These are phyloP conservation scores for Diadromus collaris DNA, from an alignment of 2,888 invertebrate species.

Conservation along the genomic window DNA sequence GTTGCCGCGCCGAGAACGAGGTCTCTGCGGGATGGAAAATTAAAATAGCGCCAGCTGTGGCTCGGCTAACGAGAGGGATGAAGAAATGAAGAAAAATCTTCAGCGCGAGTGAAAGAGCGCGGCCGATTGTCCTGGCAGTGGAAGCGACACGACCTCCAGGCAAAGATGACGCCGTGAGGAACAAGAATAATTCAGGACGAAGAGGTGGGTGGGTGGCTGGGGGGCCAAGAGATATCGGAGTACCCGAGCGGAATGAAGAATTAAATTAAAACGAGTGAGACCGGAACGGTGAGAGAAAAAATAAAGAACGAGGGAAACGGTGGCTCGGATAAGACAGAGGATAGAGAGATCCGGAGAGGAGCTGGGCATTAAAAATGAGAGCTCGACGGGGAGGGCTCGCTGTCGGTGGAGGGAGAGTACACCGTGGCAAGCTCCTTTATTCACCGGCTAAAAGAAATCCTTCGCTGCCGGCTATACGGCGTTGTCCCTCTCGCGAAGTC, in stretches of 20 bases:
- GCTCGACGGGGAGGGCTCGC: slow-evolving; percentile 17
- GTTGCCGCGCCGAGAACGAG: background rate
- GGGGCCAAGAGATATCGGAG: background rate
- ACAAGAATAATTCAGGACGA: slow-evolving; percentile 23
- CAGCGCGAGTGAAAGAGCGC: slow-evolving; percentile 16
- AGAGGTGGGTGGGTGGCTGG: background rate
- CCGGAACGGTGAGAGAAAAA: slow-evolving; percentile 28
- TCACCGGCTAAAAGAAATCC: slow-evolving; percentile 38
- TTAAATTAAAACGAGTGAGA: slow-evolving; percentile 33
- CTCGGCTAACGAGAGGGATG: slow-evolving; percentile 11
- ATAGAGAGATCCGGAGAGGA: slow-evolving; percentile 18
- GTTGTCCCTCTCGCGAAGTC: slow-evolving; percentile 34
- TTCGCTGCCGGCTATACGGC: slow-evolving; percentile 7
- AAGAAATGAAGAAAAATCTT: slow-evolving; percentile 18
- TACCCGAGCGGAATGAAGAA: slow-evolving; percentile 8
- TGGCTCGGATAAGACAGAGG: slow-evolving; percentile 48
- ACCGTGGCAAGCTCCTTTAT: slow-evolving; percentile 37
- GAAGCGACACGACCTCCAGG: slow-evolving; percentile 35
- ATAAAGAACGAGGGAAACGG: slow-evolving; percentile 11
- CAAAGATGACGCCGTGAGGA: slow-evolving; percentile 21
- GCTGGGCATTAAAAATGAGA: slow-evolving; percentile 51
- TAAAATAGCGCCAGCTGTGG: slow-evolving; percentile 47
- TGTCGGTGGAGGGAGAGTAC: background rate
- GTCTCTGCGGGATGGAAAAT: slow-evolving; percentile 36
- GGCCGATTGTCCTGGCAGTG: slow-evolving; percentile 45